Evolutionary conservation across 2,797 vertebrate species (phyloP).

Genomic region (Fistularia tabacaria): DNA sequence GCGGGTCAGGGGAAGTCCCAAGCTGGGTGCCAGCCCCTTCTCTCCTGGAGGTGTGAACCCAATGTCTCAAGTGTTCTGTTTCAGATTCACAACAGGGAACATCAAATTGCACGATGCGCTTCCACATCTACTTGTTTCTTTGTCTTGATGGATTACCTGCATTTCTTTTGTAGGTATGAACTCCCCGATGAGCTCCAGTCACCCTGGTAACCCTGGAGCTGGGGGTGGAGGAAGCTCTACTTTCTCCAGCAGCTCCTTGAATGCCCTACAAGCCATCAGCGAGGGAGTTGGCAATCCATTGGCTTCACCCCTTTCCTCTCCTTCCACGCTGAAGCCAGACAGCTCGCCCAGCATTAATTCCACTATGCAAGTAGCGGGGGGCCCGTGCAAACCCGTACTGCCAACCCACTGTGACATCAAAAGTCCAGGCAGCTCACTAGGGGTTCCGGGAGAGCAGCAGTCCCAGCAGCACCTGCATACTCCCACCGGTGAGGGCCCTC

Average conservation of each 20-base stretch:
- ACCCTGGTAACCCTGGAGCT: constrained; percentile 74
- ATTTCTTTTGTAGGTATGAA: constrained; percentile 78
- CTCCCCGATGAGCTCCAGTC: constrained; percentile 87
- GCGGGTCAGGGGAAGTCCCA: constrained; percentile 89
- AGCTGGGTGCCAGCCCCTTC: constrained; percentile 89
- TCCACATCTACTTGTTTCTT: background rate
- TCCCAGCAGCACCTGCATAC: constrained; percentile 66
- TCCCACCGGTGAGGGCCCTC: constrained; percentile 79
- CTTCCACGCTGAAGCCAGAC: constrained; percentile 84
- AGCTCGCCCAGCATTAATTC: constrained; percentile 87
- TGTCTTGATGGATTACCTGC: background rate
- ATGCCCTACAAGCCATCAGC: constrained; percentile 97
- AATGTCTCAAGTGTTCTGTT: background rate
- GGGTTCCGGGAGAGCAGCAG: constrained; percentile 67
- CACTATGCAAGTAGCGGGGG: constrained; percentile 59
- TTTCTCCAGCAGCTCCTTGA: constrained; percentile 96
- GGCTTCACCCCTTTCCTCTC: constrained; percentile 88
- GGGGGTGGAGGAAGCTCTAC: constrained; percentile 69
- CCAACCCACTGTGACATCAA: constrained; percentile 78
- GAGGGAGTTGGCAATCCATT: constrained; percentile 94
- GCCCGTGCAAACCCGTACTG: constrained; percentile 57
- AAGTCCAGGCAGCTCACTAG: constrained; percentile 82
- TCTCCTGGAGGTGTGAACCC: constrained; percentile 88
- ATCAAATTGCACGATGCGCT: background rate
- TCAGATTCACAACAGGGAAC: background rate